These are phyloP conservation scores for Saguinus imperator DNA, from an alignment of 2,113 vertebrate genomes.

Conservation along the genomic window DNA sequence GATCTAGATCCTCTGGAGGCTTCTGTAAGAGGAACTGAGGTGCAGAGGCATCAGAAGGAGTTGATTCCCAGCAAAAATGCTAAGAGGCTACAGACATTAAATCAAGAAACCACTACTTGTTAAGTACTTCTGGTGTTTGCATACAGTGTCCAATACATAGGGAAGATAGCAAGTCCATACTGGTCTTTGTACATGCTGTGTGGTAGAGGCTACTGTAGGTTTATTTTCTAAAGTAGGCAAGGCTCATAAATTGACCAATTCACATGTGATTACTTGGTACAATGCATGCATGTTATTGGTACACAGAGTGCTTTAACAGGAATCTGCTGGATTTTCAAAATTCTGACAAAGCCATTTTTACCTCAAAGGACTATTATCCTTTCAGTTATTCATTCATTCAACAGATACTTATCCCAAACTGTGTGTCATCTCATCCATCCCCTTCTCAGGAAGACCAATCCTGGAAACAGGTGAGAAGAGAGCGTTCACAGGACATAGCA, in stretches of 20 bases:
- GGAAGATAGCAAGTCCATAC: neutral
- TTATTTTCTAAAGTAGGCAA: constrained; percentile 53
- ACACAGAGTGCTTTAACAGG: constrained; percentile 33
- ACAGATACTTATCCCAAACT: neutral
- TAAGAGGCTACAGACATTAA: neutral
- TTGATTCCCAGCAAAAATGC: neutral
- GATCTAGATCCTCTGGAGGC: constrained; percentile 11
- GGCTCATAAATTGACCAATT: neutral
- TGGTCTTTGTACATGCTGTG: constrained; percentile 56
- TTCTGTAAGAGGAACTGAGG: neutral
- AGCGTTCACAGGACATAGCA: neutral
- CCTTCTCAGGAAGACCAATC: neutral
- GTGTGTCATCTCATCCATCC: neutral
- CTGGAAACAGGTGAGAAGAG: rapidly evolving
- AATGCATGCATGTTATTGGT: constrained; percentile 51
- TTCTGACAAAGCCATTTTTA: constrained; percentile 6
- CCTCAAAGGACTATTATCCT: neutral
- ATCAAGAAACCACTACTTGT: neutral
- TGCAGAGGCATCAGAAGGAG: neutral
- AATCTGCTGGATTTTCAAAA: neutral
- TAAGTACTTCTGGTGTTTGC: constrained; percentile 46
- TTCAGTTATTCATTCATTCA: neutral
- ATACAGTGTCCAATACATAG: neutral
- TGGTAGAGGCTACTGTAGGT: neutral
- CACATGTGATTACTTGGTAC: constrained; percentile 19